Percentiles rank a stretch among this genome's conserved stretches.
Conservation (phyloP, 2,888 invertebrate species). For the Noctua fimbriata region DNA sequence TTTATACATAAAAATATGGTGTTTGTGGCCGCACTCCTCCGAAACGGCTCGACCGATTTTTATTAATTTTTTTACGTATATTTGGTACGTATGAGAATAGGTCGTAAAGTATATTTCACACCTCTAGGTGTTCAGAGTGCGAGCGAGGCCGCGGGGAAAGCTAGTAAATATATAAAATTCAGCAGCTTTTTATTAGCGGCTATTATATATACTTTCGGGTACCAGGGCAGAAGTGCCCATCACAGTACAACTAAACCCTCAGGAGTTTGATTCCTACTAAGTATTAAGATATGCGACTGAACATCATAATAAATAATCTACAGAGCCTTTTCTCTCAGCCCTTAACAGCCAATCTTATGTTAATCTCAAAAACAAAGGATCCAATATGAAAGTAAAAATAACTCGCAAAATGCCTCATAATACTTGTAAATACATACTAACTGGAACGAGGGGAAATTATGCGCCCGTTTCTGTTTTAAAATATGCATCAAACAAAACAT, state of each 20-base stretch:
- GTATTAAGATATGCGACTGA: not conserved
- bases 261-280: not conserved
- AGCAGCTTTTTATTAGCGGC: not conserved
- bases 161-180: not conserved
- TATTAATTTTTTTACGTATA: too few relatives aligned
- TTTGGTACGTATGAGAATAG: too few relatives aligned
- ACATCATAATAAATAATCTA: not conserved
- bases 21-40: too few relatives aligned
- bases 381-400: constrained; percentile 13
- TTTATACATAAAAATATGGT: too few relatives aligned
- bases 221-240: not conserved
- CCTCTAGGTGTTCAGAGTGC: too few relatives aligned
- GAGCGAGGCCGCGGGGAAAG: too few relatives aligned
- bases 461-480: constrained; percentile 6
- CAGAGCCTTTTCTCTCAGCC: not conserved
- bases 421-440: constrained; percentile 30
- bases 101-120: too few relatives aligned
- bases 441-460: constrained; percentile 11
- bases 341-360: constrained; percentile 33
- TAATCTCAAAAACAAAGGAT: constrained; percentile 24
- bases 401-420: constrained; percentile 23
- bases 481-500: constrained; percentile 32
- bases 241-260: not conserved
- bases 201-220: not conserved
- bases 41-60: too few relatives aligned